A percentile compares a stretch with the other conserved stretches of the same genome.
Evolutionary conservation across 2,113 vertebrate genomes (phyloP).

Genomic region (Tringa solitaria): DNA sequence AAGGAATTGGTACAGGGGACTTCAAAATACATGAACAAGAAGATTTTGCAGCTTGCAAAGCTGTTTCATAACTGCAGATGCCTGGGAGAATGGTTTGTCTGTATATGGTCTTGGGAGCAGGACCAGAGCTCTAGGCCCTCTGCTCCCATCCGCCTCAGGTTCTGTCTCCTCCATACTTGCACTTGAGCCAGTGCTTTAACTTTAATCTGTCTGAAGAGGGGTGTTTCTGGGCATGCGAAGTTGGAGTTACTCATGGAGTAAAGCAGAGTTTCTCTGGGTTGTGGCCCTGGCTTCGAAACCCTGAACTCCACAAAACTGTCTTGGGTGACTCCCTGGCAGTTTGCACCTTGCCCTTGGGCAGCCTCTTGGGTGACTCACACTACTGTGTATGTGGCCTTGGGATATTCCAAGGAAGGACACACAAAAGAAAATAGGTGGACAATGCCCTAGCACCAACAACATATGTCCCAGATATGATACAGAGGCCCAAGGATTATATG

Average conservation of each 20-base stretch:
- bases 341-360: not conserved
- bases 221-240: not conserved
- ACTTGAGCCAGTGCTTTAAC: not conserved
- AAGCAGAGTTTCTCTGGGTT: not conserved
- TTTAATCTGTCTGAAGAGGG: not conserved
- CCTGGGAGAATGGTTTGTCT: not conserved
- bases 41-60: not conserved
- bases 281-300: not conserved
- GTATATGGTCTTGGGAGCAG: not conserved
- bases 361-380: not conserved
- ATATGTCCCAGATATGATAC: accelerated
- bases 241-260: not conserved
- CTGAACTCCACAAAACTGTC: not conserved
- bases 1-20: not conserved
- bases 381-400: accelerated
- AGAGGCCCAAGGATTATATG: not conserved
- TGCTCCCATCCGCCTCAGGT: not conserved
- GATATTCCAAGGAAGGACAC: not conserved
- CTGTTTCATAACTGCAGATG: not conserved
- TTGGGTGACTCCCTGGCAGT: not conserved
- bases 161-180: not conserved
- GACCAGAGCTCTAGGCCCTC: not conserved
- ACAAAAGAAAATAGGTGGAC: not conserved
- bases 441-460: too few relatives aligned
- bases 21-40: not conserved